phyloP scores from a whole-genome alignment of 1,140 invertebrate species.

The Pseudomyrmex cubaensis region DNA sequence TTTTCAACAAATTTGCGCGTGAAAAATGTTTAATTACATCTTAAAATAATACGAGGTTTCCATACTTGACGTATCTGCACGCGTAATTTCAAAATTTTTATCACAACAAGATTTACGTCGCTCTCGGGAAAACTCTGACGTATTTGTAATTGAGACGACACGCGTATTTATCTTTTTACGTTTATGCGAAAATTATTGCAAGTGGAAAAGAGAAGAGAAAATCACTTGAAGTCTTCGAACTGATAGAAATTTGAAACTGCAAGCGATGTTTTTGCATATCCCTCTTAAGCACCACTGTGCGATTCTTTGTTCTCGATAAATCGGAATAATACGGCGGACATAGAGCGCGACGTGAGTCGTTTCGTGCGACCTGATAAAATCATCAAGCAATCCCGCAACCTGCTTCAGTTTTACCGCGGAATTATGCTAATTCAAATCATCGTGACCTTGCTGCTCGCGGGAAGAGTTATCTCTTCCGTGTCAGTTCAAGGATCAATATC shows the following conservation, averaged over 20 bases:
- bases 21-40: no score
- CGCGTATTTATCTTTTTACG: no score
- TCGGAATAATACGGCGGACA: background rate
- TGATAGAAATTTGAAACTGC: background rate
- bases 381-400: slow-evolving; percentile 1
- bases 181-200: no score
- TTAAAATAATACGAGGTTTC: no score
- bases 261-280: background rate
- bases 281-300: slow-evolving; percentile 15
- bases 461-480: background rate
- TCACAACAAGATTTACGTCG: no score
- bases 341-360: slow-evolving; percentile 1
- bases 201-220: no score
- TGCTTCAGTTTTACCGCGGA: slow-evolving; percentile 25
- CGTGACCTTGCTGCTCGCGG: background rate
- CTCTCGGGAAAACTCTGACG: no score
- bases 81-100: no score
- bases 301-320: slow-evolving; percentile 17
- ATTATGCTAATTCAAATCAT: slow-evolving; percentile 38
- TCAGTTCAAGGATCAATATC: slow-evolving; percentile 26
- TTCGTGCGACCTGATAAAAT: slow-evolving; percentile 22
- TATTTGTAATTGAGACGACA: no score
- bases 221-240: background rate
- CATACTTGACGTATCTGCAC: no score
- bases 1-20: no score